These are phyloP conservation scores for Lepilemur septentrionalis DNA, from an alignment of 2,797 vertebrate genomes.

Conservation along the genomic window DNA sequence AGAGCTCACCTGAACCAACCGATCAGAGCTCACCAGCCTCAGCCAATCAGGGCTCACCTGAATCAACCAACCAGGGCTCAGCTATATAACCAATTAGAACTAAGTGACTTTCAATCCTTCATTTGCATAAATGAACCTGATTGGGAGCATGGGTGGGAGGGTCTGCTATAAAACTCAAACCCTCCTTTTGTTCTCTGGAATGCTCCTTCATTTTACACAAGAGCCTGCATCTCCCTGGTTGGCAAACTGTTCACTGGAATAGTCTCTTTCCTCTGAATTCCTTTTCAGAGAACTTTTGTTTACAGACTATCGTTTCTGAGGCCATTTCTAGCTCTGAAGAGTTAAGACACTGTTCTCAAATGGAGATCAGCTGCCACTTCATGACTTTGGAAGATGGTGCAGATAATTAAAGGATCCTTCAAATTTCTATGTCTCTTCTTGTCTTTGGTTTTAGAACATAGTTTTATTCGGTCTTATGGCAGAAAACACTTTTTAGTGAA, in stretches of 20 bases:
- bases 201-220: neutral
- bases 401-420: neutral
- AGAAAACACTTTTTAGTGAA: constrained; percentile 25
- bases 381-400: neutral
- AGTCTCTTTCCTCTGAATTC: neutral
- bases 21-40: neutral
- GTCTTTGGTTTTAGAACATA: neutral
- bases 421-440: neutral
- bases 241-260: neutral
- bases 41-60: neutral
- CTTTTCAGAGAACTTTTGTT: neutral
- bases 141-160: neutral
- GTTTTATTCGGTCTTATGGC: neutral
- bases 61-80: neutral
- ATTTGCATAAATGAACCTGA: neutral
- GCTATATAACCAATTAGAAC: too few species aligned
- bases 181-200: neutral
- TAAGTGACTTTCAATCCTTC: neutral
- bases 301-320: neutral
- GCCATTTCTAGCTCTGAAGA: neutral
- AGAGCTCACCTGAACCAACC: neutral
- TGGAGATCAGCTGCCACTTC: neutral
- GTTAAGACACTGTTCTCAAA: neutral
- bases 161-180: neutral
- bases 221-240: neutral